Percentiles rank a stretch among this genome's conserved stretches.
phyloP scores from a whole-genome alignment of 2,888 invertebrate genomes.

The Drosophila lutescens region DNA sequence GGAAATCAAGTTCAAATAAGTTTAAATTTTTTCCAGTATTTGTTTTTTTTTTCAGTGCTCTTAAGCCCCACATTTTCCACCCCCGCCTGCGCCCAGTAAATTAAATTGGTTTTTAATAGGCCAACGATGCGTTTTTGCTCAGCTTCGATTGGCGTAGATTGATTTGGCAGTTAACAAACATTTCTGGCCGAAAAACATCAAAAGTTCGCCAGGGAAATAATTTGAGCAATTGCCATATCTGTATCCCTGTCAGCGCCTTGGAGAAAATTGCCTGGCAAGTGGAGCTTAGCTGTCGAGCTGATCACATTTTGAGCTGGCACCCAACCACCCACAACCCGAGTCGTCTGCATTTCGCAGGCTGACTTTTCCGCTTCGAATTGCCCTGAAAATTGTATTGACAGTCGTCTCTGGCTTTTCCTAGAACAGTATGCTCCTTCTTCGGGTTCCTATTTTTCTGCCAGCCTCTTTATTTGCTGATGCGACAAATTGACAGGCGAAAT shows the following conservation, averaged over 20 bases:
- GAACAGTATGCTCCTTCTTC: slow-evolving; percentile 13
- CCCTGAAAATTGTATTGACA: slow-evolving; percentile 49
- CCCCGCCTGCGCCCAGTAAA: slow-evolving; percentile 36
- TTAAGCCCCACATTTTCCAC: too few relatives aligned
- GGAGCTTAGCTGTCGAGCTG: slow-evolving; percentile 54
- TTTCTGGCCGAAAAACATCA: slow-evolving; percentile 41
- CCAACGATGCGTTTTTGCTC: slow-evolving; percentile 52
- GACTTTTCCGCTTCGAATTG: slow-evolving; percentile 58
- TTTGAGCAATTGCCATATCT: slow-evolving; percentile 62
- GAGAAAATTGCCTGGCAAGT: slow-evolving; percentile 33
- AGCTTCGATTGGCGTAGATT: slow-evolving; percentile 50
- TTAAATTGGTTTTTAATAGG: slow-evolving; percentile 72
- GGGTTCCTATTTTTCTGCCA: slow-evolving; percentile 11
- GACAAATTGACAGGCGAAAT: slow-evolving; percentile 66
- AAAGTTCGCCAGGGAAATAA: slow-evolving; percentile 53
- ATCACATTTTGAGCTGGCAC: slow-evolving; percentile 75
- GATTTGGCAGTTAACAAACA: slow-evolving; percentile 69
- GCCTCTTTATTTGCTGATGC: slow-evolving; percentile 55
- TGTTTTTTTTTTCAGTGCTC: too few relatives aligned
- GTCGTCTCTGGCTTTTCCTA: slow-evolving; percentile 27
- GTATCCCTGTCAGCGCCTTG: slow-evolving; percentile 62
- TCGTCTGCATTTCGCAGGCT: slow-evolving; percentile 36
- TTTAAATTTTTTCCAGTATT: too few relatives aligned
- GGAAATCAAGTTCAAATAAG: too few relatives aligned
- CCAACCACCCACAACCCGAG: slow-evolving; percentile 7